A percentile compares a stretch with the other conserved stretches of the same genome.
Evolutionary conservation across 2,113 vertebrate species (phyloP).

Genomic region (Ciconia stormi): DNA sequence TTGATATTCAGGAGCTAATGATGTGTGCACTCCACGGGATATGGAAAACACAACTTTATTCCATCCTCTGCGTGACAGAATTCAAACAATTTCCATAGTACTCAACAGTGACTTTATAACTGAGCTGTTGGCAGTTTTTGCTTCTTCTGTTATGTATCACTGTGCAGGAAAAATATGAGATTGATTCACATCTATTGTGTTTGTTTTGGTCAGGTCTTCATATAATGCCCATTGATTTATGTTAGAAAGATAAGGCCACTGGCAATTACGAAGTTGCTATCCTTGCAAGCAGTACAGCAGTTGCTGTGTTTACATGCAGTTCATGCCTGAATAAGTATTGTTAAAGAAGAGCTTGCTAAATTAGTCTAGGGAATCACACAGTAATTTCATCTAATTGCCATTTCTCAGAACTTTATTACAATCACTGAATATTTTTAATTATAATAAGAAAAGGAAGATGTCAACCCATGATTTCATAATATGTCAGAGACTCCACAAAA

Average conservation of each 20-base stretch:
- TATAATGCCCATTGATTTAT: not conserved
- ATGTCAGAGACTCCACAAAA: not conserved
- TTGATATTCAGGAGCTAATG: constrained; percentile 18
- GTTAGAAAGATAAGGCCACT: not conserved
- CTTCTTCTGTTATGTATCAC: not conserved
- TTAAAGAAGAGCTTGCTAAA: constrained; percentile 40
- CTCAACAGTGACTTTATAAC: not conserved
- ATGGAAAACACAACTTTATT: constrained; percentile 18
- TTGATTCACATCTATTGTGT: not conserved
- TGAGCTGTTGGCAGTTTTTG: not conserved
- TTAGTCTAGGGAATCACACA: constrained; percentile 34
- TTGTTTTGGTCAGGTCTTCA: not conserved
- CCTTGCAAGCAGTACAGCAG: not conserved
- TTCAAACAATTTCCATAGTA: not conserved
- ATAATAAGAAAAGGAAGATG: constrained; percentile 22
- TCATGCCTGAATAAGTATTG: not conserved
- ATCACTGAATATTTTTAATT: constrained; percentile 46
- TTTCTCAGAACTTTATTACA: constrained; percentile 43
- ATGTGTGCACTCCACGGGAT: not conserved
- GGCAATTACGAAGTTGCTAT: not conserved
- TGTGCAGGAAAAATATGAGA: not conserved
- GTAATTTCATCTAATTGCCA: constrained; percentile 51
- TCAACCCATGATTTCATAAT: not conserved
- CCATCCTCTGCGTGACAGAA: not conserved
- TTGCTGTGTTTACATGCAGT: not conserved